Base-by-base conservation (phyloP, 1,140 invertebrate genomes). In the Trinorchestia longiramus region DNA sequence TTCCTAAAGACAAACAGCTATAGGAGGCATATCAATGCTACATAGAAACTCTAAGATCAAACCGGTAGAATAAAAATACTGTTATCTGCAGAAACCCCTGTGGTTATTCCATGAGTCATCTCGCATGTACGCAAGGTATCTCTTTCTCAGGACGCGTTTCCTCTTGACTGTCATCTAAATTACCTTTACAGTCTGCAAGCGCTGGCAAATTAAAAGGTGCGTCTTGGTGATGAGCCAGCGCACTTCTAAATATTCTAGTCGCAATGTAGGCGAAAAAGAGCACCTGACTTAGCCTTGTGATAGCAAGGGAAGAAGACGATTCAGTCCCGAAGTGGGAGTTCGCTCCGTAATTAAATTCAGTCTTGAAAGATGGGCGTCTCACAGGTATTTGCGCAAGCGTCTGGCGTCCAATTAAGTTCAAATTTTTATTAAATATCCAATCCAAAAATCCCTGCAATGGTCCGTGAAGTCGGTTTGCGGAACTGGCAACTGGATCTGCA, bases 361-460 rank as follows among this genome's bases (percentile, higher is more conserved):
- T 90, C 88, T 43, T 90, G n/a, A 90, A 41, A 90, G 88, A 90
- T 42, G 43, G 23, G n/a, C 88, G 41, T 90, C 43, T 90, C 11
- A 15, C 88, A 15, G n/a, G 88, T 90, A 90, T 43, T 90, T 90
- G 88, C 41, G 6, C 41, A 17, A 42, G 88, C n/a, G 43, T 43
- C 43, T 28, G 15, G 11, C 88, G n/a, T 94, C 92, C 92, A 94
- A 94, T 94, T 94, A 94, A 94, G 44, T 43, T 94, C 44, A 8
- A 94, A 44, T 94, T 94, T 94, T 94, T 43, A 40, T 40, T 43
- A 43, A 43, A 45, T n/a, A 47, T 42, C 92, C 92, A 94, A 94
- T 45, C 6, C 40, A 47, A 94, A 94, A 94, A 47, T 19, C 4
- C 43, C 23, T 44, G 92, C 92, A 94, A 45, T 11, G 44, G 43